phyloP scores from a whole-genome alignment of 2,888 invertebrate genomes.

The Chrysina gloriosa region DNA sequence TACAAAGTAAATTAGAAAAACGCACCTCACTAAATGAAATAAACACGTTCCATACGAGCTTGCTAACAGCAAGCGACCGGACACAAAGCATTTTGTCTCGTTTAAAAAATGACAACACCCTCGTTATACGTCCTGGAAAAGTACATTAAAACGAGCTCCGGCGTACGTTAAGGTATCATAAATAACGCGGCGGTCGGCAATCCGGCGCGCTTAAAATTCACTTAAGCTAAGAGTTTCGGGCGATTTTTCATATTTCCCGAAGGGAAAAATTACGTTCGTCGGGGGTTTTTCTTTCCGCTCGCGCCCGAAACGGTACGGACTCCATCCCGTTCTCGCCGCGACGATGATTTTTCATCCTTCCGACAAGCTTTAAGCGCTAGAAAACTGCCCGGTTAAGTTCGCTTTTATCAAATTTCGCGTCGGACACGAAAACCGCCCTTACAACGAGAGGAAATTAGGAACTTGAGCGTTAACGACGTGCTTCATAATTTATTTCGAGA shows the following conservation, averaged over 20 bases:
- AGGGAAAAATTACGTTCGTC: constrained; percentile 49
- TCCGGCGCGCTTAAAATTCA: constrained; percentile 63
- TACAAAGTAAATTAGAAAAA: too few relatives aligned
- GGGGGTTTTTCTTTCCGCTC: constrained; percentile 40
- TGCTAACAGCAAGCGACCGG: too few relatives aligned
- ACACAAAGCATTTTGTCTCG: too few relatives aligned
- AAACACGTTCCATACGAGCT: too few relatives aligned
- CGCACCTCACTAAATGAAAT: too few relatives aligned
- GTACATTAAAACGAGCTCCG: not conserved
- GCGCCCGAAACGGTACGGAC: constrained; percentile 41
- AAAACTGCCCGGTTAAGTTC: constrained; percentile 61
- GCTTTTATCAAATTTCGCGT: constrained; percentile 58
- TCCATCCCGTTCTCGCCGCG: not conserved
- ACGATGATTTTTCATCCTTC: constrained; percentile 60
- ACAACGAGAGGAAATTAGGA: too few relatives aligned
- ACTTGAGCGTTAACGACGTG: not conserved
- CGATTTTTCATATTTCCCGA: constrained; percentile 58
- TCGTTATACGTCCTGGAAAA: not conserved
- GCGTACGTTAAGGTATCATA: constrained; percentile 4
- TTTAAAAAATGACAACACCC: not conserved
- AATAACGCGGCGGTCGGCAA: constrained; percentile 48
- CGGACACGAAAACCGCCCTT: too few relatives aligned
- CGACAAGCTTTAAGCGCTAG: constrained; percentile 54
- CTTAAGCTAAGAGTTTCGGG: constrained; percentile 62
- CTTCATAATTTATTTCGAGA: constrained; percentile 56